Percentiles rank a stretch among this genome's conserved stretches.
Evolutionary conservation across 1,140 invertebrate genomes (phyloP).

Genomic region (Drosophila tropicalis): DNA sequence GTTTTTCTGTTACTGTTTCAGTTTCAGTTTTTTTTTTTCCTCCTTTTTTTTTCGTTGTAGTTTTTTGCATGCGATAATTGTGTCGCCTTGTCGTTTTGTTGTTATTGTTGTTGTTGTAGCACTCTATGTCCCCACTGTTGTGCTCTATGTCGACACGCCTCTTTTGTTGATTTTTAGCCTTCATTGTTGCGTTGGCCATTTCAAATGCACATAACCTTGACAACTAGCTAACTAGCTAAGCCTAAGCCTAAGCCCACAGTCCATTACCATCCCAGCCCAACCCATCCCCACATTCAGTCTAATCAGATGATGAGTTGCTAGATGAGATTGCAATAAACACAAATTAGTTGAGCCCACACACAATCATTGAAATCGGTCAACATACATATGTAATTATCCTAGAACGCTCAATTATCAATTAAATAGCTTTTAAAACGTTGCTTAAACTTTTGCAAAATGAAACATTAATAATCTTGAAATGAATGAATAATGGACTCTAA

Average conservation of each 20-base stretch:
- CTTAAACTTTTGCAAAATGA: too few species aligned
- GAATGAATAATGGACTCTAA: too few species aligned
- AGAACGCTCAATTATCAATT: too few species aligned
- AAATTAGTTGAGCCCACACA: too few species aligned
- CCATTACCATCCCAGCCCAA: not conserved
- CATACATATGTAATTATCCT: too few species aligned
- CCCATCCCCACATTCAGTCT: too few species aligned
- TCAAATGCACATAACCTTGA: constrained; percentile 75
- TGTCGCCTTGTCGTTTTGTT: constrained; percentile 27
- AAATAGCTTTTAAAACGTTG: too few species aligned
- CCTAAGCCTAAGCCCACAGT: constrained; percentile 7
- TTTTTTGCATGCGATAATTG: constrained; percentile 47
- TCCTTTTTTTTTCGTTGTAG: constrained; percentile 23
- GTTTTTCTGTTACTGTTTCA: constrained; percentile 14
- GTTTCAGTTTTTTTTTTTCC: constrained; percentile 22
- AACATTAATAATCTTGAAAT: too few species aligned
- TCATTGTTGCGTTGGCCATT: constrained; percentile 76
- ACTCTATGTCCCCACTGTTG: constrained; percentile 19
- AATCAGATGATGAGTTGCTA: too few species aligned
- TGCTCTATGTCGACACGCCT: constrained; percentile 61
- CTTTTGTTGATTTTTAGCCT: constrained; percentile 65
- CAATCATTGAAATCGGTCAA: too few species aligned
- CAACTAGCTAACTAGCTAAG: constrained; percentile 7
- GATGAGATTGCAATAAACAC: too few species aligned
- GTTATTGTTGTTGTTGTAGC: constrained; percentile 20